Evolutionary conservation across 2,888 invertebrate species (phyloP), one percentile per base, ranked within the genome.

Genomic region (Cyrtodaria siliqua): DNA sequence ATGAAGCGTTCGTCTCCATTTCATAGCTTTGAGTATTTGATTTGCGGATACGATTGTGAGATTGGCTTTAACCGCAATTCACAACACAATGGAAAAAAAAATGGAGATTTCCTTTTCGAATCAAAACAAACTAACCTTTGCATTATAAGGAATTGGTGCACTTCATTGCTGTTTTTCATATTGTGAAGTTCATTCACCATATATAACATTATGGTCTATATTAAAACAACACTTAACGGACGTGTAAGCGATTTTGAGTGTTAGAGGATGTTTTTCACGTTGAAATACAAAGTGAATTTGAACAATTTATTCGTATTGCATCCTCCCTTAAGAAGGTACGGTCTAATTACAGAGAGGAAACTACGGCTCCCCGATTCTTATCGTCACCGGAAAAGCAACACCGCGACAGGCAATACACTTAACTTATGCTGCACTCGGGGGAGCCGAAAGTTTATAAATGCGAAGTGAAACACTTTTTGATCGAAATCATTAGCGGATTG

Each of bases 251-350:
- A 44, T 20, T 20, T 44, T 44, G 68, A 79, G 73, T 59, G 59
- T n/a, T 23, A 50, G 27, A 70, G 79, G 79, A 79, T 79, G 79
- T 79, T 67, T 73, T 74, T 79, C 79, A 71, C 79, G 66, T 63
- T 66, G 62, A 50, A 67, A 61, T 71, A 56, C 40, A 61, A 53
- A 47, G 60, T 55, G 53, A 66, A 60, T 55, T 42, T 47, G 66
- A 61, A 53, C 61, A 53, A 67, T 52, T 62, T 44, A 27, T 38
- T n/a, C 38, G 49, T 73, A 73, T 73, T 73, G 38, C 66, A 73
- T 66, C 73, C 73, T 67, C 33, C 40, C 20, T 18, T 26, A 23
- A 61, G 47, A 55, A 62, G 55, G 55, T 14, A 23, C 40, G 55
- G 49, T 68, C 63, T 55, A 66, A 66, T 73, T 79, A 50, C 64